These are phyloP conservation scores for Syngnathus rostellatus DNA, from an alignment of 2,797 vertebrate species.

Conservation along the genomic window DNA sequence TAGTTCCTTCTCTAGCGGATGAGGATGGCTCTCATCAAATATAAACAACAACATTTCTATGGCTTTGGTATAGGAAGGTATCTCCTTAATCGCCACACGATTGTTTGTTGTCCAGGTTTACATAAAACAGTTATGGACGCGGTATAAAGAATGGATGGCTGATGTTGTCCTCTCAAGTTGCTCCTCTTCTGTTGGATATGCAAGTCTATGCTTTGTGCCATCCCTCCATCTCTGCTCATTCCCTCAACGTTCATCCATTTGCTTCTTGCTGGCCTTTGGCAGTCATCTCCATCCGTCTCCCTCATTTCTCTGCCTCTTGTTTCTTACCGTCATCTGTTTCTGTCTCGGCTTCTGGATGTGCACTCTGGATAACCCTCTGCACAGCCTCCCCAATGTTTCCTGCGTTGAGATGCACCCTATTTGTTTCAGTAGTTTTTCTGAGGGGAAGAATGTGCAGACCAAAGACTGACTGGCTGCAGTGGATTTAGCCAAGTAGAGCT, in stretches of 20 bases:
- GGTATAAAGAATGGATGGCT: too few relatives aligned
- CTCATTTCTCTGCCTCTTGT: conserved; percentile 10
- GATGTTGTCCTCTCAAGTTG: not conserved
- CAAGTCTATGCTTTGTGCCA: not conserved
- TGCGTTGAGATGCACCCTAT: conserved; percentile 65
- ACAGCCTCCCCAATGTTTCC: conserved; percentile 59
- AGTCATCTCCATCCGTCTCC: conserved; percentile 23
- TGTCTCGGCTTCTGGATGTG: conserved; percentile 65
- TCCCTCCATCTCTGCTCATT: conserved; percentile 15
- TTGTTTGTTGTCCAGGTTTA: not conserved
- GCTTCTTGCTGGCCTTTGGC: conserved; percentile 9
- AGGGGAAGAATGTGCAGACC: conserved; percentile 53
- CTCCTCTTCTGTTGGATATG: not conserved
- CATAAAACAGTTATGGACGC: too few relatives aligned
- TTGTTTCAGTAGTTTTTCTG: conserved; percentile 64
- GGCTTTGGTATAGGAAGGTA: not conserved
- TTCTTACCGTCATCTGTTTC: conserved; percentile 45
- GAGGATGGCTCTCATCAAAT: not conserved
- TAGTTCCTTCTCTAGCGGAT: not conserved
- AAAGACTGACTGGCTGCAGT: conserved; percentile 59
- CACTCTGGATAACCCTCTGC: conserved; percentile 71
- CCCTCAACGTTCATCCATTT: conserved; percentile 21
- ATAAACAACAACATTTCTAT: not conserved
- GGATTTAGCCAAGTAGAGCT: conserved; percentile 40
- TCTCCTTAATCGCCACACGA: too few relatives aligned